Base-by-base conservation (phyloP, 2,797 vertebrate genomes). In the Austrolebias charrua region DNA sequence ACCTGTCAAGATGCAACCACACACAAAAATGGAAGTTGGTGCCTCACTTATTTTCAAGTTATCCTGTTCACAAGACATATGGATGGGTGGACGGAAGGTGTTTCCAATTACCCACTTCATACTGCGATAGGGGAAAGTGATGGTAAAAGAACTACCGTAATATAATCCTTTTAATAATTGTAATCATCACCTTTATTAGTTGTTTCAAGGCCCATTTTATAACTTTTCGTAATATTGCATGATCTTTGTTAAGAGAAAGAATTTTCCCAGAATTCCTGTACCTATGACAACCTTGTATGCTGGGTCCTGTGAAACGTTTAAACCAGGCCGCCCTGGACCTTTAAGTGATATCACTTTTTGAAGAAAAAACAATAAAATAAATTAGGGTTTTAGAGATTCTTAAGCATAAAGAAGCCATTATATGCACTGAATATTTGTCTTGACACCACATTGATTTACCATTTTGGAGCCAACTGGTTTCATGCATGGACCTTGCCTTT, bases 391-490 rank as follows among this genome's bases (percentile, higher is more conserved):
- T 10, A 46, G 15, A 55, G 8, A 49, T 11, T 49, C 3, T 54
- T 40, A 44, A 24, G 10, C 15, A 15, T 18, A 43, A 46, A 47
- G 8, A 44, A 19, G 19, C 14, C n/a, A 33, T 10, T 16, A 11
- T 14, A 16, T n/a, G 40, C 35, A 24, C 1, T 6, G 1, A n/a
- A 49, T n/a, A 20, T 48, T 20, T 54, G 14, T 28, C 11, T 57
- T 53, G 51, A 57, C 43, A 50, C 28, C 13, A 28, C 20, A 43
- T n/a, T 46, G 15, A 50, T 53, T 62, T 6, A 45, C 44, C 29
- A 49, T 38, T 44, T 24, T 55, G 9, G n/a, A 15, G 33, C 33
- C 24, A 60, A 43, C 61, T 66, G 42, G 47, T 28, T 33, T 51
- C 33, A 28, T 33, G 29, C 50, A 47, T 44, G 55, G 38, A 46